Evolutionary conservation across 2,888 invertebrate species (phyloP), one percentile per base, ranked within the genome.

Genomic region (Calameuta filiformis): DNA sequence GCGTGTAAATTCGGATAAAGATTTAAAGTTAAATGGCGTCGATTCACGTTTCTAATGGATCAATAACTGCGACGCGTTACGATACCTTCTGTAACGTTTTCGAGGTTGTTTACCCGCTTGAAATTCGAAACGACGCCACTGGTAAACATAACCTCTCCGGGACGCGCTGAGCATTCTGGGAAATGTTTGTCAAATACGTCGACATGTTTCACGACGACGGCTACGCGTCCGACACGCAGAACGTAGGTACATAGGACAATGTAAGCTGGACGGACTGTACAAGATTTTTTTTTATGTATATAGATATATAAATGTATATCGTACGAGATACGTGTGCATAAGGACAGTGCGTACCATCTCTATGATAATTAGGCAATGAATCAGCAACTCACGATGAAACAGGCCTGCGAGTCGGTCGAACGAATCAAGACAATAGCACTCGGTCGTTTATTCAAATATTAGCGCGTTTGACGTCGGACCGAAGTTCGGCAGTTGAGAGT

Each of bases 131-230:
- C 23, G 23, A 56, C 56, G 56, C 56, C 56, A 56, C 23, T 56
- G 9, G 56, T 23, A 56, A 56, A 56, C 56, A 56, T 56, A 56
- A 56, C 56, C 23, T 56, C 6, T 23, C 9, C 23, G 15, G 23
- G 23, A 15, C 15, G 56, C 23, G 15, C 40, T 15, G 23, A 9
- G 56, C 56, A 56, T 56, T 15, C 56, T 56, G 77, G 68, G 79
- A 68, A 73, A 83, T 87, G 87, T 87, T 87, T 78, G 83, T 86
- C 76, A 86, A 86, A 78, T 83, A 85, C 84, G 83, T 83, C 77
- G 85, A 87, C 74, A 80, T 87, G 81, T 85, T 87, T 79, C 77
- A 75, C 77, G 87, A 87, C 84, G 87, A 86, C 76, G 87, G 86
- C 69, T 87, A 87, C 81, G 81, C 75, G 23, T 87, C 85, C 35